Percentiles rank a stretch among this genome's conserved stretches.
phyloP scores from a whole-genome alignment of 2,888 invertebrate species.

The Danaus chrysippus region DNA sequence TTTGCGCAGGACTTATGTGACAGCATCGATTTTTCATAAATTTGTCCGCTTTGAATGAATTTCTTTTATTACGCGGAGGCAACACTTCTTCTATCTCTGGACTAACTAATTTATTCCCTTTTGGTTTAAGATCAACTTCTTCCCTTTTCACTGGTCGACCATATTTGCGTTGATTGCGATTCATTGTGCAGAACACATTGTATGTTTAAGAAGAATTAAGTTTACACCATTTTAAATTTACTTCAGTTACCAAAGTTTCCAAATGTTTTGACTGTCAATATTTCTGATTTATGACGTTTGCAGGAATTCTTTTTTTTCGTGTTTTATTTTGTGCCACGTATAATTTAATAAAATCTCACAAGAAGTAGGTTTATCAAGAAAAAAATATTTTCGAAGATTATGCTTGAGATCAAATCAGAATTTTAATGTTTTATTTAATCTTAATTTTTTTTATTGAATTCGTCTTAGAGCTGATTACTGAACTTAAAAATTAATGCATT shows the following conservation, averaged over 20 bases:
- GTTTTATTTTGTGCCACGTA: no score
- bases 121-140: conserved; percentile 24
- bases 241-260: not conserved
- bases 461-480: no score
- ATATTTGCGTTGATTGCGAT: conserved; percentile 43
- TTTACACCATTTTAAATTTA: conserved; percentile 1
- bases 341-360: no score
- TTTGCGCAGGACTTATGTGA: conserved; percentile 38
- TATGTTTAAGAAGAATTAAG: conserved; percentile 24
- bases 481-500: no score
- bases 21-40: conserved; percentile 47
- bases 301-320: no score
- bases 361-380: no score
- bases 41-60: conserved; percentile 28
- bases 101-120: conserved; percentile 24
- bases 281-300: no score
- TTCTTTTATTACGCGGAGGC: conserved; percentile 31
- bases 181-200: conserved; percentile 41
- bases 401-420: no score
- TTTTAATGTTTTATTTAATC: no score
- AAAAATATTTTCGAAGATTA: no score
- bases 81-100: conserved; percentile 40
- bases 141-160: conserved; percentile 32
- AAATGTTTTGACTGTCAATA: not conserved
- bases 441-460: no score